Percentiles rank a stretch among this genome's conserved stretches.
phyloP scores from a whole-genome alignment of 2,797 vertebrate species.

The Gymnoscopelus braueri region DNA sequence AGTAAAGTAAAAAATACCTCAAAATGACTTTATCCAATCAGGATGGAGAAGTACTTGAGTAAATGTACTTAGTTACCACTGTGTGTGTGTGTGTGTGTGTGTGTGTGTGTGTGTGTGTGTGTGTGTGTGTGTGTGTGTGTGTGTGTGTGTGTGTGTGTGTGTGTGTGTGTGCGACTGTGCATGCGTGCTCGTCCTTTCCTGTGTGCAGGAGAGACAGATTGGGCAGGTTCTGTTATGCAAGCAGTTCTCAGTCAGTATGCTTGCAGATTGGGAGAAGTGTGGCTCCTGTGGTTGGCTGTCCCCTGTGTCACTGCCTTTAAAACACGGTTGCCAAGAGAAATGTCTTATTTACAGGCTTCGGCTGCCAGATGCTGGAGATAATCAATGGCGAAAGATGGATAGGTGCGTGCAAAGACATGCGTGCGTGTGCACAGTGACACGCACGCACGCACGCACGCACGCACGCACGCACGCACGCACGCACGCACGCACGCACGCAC shows the following conservation, averaged over 20 bases:
- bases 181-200: conserved; percentile 21
- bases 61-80: neutral
- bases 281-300: conserved; percentile 82
- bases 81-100: conserved; percentile 41
- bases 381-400: conserved; percentile 63
- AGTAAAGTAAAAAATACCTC: too few species aligned
- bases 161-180: conserved; percentile 6
- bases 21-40: too few species aligned
- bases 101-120: conserved; percentile 35
- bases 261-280: conserved; percentile 73
- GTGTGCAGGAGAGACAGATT: conserved; percentile 47
- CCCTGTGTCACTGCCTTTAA: conserved; percentile 77
- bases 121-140: conserved; percentile 49
- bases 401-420: conserved; percentile 58
- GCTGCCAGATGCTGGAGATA: conserved; percentile 73
- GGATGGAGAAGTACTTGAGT: too few species aligned
- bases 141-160: conserved; percentile 8
- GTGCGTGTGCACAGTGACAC: neutral
- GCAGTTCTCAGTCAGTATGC: conserved; percentile 70
- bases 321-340: conserved; percentile 79
- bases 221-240: conserved; percentile 70
- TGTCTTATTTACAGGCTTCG: conserved; percentile 77
- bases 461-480: conserved; percentile 20
- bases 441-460: conserved; percentile 8
- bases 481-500: neutral